Percentiles rank a stretch among this genome's conserved stretches.
phyloP scores from a whole-genome alignment of 1,140 invertebrate genomes.

The Drosophila tropicalis region DNA sequence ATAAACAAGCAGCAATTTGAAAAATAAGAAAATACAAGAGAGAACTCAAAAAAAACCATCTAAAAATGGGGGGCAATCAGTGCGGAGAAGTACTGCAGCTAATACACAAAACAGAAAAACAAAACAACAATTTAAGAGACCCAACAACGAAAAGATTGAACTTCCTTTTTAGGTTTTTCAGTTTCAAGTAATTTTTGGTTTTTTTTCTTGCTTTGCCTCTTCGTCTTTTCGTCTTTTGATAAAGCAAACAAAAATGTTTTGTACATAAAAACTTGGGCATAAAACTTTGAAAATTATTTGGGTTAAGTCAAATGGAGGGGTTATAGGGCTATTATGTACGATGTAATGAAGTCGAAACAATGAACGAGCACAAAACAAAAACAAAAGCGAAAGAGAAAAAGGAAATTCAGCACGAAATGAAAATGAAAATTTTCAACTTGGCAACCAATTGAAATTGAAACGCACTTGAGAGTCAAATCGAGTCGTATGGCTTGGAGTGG shows the following conservation, averaged over 20 bases:
- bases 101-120: conserved; percentile 31
- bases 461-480: conserved; percentile 48
- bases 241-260: conserved; percentile 23
- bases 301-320: conserved; percentile 56
- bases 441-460: conserved; percentile 68
- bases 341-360: conserved; percentile 36
- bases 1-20: conserved; percentile 73
- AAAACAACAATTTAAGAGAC: conserved; percentile 27
- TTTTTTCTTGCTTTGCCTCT: neutral
- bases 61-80: conserved; percentile 7
- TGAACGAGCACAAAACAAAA: conserved; percentile 33
- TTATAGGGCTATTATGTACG: neutral
- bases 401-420: conserved; percentile 50
- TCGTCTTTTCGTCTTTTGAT: neutral
- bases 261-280: conserved; percentile 44
- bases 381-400: conserved; percentile 33
- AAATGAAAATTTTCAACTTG: conserved; percentile 59
- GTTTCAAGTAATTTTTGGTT: conserved; percentile 8
- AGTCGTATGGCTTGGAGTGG: neutral
- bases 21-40: conserved; percentile 41
- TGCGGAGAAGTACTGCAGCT: conserved; percentile 10
- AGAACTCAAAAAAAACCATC: conserved; percentile 20
- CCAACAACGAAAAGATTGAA: conserved; percentile 55
- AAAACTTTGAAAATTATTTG: conserved; percentile 61
- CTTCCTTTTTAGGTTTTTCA: conserved; percentile 54